Conservation (phyloP, 1,140 invertebrate species). For the Lutraria rhynchaena region DNA sequence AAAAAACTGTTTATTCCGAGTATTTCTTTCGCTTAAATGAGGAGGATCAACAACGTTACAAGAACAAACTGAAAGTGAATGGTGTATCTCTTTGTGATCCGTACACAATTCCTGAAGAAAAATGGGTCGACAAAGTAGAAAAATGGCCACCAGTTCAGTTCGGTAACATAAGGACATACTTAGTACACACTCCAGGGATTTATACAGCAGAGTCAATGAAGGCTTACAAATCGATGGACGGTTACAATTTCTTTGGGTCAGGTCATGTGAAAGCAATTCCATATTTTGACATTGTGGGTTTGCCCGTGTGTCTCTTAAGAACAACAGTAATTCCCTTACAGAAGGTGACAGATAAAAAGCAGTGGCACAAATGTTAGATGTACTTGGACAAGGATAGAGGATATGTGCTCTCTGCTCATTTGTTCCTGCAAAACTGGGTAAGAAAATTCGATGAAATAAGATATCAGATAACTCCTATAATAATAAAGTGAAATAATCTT, state of each 20-base stretch:
- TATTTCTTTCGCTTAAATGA: not conserved
- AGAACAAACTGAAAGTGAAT: not conserved
- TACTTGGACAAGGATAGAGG: not conserved
- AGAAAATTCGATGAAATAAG: too few species aligned
- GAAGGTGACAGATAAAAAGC: not conserved
- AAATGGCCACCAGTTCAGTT: not conserved
- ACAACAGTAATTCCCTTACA: conserved; percentile 4
- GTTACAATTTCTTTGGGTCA: not conserved
- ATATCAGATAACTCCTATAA: too few species aligned
- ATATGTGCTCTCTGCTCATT: conserved; percentile 24
- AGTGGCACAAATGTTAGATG: not conserved
- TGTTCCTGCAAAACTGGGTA: conserved; percentile 33
- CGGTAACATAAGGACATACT: conserved; percentile 9
- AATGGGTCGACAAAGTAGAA: not conserved
- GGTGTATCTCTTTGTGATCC: not conserved
- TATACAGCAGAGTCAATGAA: conserved; percentile 10
- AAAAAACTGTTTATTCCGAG: not conserved
- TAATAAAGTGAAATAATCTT: too few species aligned
- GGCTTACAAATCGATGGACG: conserved; percentile 31
- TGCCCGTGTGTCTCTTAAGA: not conserved
- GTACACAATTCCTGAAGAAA: not conserved
- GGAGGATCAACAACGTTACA: not conserved
- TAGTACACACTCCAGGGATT: conserved; percentile 9
- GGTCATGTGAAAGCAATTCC: not conserved
- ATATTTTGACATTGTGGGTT: not conserved